Percentiles rank a stretch among this genome's conserved stretches.
Evolutionary conservation across 2,113 vertebrate genomes (phyloP).

Genomic region (Arvicanthis niloticus): DNA sequence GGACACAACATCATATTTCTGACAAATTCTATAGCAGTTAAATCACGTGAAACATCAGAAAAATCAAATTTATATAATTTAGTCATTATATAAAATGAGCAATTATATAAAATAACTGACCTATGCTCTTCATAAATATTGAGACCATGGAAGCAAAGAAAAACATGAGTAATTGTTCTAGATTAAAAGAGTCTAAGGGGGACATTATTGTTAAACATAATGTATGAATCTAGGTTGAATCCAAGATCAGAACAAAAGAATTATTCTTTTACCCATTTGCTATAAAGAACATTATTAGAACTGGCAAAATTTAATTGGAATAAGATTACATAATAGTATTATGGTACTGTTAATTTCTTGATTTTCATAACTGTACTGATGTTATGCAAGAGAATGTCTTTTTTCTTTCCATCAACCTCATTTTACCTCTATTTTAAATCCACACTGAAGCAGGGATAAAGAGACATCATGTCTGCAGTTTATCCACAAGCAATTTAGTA

Average conservation of each 20-base stretch:
- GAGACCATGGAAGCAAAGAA: conserved; percentile 48
- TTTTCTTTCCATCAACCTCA: not conserved
- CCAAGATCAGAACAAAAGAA: conserved; percentile 45
- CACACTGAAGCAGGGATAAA: not conserved
- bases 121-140: conserved; percentile 30
- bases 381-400: conserved; percentile 42
- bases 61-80: conserved; percentile 5
- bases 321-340: conserved; percentile 53
- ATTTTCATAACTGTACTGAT: conserved; percentile 56
- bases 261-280: conserved; percentile 19
- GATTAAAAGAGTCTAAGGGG: conserved; percentile 36
- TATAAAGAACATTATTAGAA: conserved; percentile 63
- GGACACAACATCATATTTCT: not conserved
- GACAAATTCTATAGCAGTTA: conserved; percentile 27
- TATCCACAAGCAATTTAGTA: not conserved
- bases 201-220: conserved; percentile 34
- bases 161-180: conserved; percentile 31
- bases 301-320: conserved; percentile 50
- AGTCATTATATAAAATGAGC: conserved; percentile 32
- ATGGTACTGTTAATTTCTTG: conserved; percentile 52
- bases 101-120: conserved; percentile 51
- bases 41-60: conserved; percentile 21
- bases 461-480: not conserved
- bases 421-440: not conserved
- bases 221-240: conserved; percentile 39